Conservation (phyloP, 2,797 vertebrate genomes). For the Chaenodraco wilsoni region DNA sequence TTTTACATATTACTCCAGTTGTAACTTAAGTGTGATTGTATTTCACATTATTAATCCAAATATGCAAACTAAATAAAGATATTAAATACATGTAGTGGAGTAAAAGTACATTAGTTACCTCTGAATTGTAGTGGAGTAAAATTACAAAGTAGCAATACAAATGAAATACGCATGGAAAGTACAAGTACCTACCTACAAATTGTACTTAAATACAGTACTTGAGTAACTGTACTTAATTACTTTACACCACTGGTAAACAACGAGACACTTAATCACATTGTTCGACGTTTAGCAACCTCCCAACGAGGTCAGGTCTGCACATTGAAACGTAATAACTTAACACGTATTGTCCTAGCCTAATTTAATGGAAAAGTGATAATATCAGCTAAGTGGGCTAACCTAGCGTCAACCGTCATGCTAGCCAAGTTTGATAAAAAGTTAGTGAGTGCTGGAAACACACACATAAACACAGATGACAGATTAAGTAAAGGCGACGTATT, state of each 20-base stretch:
- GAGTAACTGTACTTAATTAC: no score
- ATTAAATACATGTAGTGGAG: no score
- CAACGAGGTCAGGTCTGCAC: not conserved
- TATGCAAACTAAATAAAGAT: no score
- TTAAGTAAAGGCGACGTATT: not conserved
- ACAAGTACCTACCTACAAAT: no score
- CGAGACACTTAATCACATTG: not conserved
- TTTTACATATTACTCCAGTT: no score
- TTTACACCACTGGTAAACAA: constrained; percentile 27
- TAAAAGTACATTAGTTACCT: no score
- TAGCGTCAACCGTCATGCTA: constrained; percentile 31
- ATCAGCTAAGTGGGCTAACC: not conserved
- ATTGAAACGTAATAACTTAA: not conserved
- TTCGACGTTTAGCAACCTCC: not conserved
- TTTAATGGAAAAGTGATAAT: not conserved
- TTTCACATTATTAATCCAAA: no score
- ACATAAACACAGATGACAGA: not conserved
- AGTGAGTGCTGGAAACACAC: not conserved
- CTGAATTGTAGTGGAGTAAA: no score
- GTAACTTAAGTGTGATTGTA: no score
- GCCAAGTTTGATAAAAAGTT: constrained; percentile 17
- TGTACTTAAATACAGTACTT: no score
- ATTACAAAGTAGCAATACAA: no score
- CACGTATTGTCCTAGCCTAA: not conserved
- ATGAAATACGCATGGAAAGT: no score